Conservation (phyloP, 2,888 invertebrate species). For the Macropis europaea region DNA sequence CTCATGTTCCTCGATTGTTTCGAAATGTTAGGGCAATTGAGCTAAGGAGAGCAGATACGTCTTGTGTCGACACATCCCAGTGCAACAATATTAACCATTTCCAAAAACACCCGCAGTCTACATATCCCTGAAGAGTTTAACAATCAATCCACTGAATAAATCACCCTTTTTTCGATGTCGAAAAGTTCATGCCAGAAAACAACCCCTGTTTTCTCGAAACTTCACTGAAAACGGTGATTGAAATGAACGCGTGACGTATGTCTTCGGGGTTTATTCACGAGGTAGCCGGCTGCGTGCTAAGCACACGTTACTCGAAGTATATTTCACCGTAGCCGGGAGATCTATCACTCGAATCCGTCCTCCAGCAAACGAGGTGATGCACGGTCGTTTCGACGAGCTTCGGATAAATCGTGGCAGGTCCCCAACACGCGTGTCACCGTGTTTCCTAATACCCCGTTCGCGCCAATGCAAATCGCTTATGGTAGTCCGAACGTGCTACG, state of each 20-base stretch:
- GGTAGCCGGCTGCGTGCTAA: conserved; percentile 40
- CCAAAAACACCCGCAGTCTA: too few species aligned
- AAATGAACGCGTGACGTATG: conserved; percentile 5
- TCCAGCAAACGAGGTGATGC: conserved; percentile 42
- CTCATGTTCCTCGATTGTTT: too few species aligned
- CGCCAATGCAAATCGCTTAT: conserved; percentile 45
- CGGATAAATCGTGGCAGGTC: conserved; percentile 47
- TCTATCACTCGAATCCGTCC: conserved; percentile 58
- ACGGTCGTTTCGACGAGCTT: conserved; percentile 37
- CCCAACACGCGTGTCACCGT: conserved; percentile 42
- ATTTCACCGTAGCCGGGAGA: conserved; percentile 40
- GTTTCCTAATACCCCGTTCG: conserved; percentile 32
- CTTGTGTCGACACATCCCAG: too few species aligned
- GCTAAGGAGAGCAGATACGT: too few species aligned
- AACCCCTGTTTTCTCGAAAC: conserved; percentile 19
- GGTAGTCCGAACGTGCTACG: conserved; percentile 33
- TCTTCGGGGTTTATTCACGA: not conserved
- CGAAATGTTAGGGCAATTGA: too few species aligned
- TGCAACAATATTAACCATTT: too few species aligned
- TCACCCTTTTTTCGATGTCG: too few species aligned
- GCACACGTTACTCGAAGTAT: conserved; percentile 48
- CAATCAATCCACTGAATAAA: too few species aligned
- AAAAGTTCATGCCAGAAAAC: conserved; percentile 7
- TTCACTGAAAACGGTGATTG: not conserved
- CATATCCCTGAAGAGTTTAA: too few species aligned